Base-by-base conservation (phyloP, 2,888 invertebrate genomes). In the Orthosia gothica region DNA sequence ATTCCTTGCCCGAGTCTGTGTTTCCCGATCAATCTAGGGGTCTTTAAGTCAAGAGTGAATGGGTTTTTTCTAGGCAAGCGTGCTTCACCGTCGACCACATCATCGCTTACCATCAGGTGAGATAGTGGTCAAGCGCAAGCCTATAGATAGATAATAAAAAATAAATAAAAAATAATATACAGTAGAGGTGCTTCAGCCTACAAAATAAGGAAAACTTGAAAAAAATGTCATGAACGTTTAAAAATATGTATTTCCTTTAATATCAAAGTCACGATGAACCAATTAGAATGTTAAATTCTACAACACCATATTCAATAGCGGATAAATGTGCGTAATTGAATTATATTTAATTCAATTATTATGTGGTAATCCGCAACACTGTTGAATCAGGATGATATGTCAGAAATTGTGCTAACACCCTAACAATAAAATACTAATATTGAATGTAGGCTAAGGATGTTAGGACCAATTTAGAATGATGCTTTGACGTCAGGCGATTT, bases 381-480 rank as follows among this genome's bases (percentile, higher is more conserved):
- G 58, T n/a, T 50, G 40, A 55, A 69, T 59, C 69, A 77, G 52
- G 77, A 79, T 76, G 69, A 64, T n/a, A 26, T 20, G 26, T 26
- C 57, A 49, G 9, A 63, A 67, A 49, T 67, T 26, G 32, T 58
- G 72, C 47, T 79, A 80, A 76, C 63, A 52, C 13, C 13, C 20
- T 13, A 52, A 40, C 26, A 64, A 26, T 47, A 59, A 52, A 47
- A 50, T n/a, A 61, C 40, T n/a, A 63, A 63, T 45, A 59, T 80
- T 80, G 4, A 76, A 64, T 75, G 23, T 40, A 79, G 59, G 52
- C 40, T 20, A 26, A 40, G 32, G n/a, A 54, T 54, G 47, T 80
- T 80, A 49, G 26, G 49, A 49, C 47, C 80, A 63, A 76, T 72
- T 79, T 79, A 54, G 15, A 78, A 47, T 13, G 47, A 5, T 50